Evolutionary conservation across 64 coral and sea anemone genomes (phyloP).

Genomic region (Hydrozoanthus tunicans): DNA sequence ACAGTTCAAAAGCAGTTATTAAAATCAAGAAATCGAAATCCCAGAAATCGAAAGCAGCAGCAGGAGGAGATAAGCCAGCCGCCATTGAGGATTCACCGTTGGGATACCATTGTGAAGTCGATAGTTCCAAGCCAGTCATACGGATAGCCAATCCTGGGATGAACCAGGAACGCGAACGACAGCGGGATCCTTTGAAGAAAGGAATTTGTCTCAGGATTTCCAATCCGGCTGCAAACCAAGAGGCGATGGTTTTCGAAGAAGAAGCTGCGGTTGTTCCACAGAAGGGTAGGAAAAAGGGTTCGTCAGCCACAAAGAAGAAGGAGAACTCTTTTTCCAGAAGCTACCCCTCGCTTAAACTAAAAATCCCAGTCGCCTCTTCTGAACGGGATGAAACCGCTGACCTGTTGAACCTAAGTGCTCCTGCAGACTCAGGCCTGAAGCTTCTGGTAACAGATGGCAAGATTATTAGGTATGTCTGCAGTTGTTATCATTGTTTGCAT

Average conservation of each 20-base stretch:
- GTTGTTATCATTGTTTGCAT: not conserved
- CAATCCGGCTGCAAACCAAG: constrained; percentile 36
- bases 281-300: constrained; percentile 36
- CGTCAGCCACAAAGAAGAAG: not conserved
- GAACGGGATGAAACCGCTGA: constrained; percentile 19
- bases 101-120: constrained; percentile 75
- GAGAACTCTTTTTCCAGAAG: constrained; percentile 70
- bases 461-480: constrained; percentile 74
- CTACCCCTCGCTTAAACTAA: constrained; percentile 83
- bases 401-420: constrained; percentile 46
- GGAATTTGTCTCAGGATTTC: constrained; percentile 65
- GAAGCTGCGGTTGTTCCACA: not conserved
- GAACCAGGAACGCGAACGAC: constrained; percentile 41
- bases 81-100: constrained; percentile 23
- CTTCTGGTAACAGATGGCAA: constrained; percentile 94
- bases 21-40: constrained; percentile 76
- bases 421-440: constrained; percentile 77
- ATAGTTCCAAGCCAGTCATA: constrained; percentile 85
- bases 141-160: constrained; percentile 69
- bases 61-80: constrained; percentile 20
- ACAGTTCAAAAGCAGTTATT: constrained; percentile 55
- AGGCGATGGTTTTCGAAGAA: constrained; percentile 26
- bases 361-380: constrained; percentile 71
- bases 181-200: constrained; percentile 59
- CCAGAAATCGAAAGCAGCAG: constrained; percentile 9